Conservation (phyloP, 2,797 vertebrate species). For the Coilia nasus region DNA sequence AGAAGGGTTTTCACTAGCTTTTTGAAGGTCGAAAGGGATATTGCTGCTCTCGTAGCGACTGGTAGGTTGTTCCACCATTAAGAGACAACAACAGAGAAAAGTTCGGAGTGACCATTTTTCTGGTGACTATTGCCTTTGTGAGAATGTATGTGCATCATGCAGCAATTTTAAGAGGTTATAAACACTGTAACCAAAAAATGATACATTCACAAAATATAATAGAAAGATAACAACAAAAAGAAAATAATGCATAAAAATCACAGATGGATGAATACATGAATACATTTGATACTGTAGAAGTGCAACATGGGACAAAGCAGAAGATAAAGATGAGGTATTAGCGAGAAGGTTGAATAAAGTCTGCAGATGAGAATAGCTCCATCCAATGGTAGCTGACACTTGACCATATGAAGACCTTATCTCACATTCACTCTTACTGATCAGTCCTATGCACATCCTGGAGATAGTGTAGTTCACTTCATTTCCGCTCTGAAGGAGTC, state of each 20-base stretch:
- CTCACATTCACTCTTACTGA: too few relatives aligned
- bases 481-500: too few relatives aligned
- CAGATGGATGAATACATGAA: neutral
- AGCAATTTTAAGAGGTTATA: neutral
- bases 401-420: neutral
- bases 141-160: neutral
- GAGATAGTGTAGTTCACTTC: too few relatives aligned
- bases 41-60: too few relatives aligned
- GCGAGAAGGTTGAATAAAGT: neutral
- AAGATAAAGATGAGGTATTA: neutral
- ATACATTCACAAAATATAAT: neutral
- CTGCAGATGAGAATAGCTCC: neutral
- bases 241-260: neutral
- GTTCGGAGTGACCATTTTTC: too few relatives aligned
- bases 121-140: neutral
- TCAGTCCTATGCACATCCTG: too few relatives aligned
- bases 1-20: too few relatives aligned
- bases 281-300: neutral
- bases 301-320: too few relatives aligned
- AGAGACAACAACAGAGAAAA: too few relatives aligned
- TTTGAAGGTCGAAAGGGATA: too few relatives aligned
- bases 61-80: too few relatives aligned
- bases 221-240: neutral
- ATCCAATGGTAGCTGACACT: neutral
- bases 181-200: conserved; percentile 14